phyloP scores from a whole-genome alignment of 2,888 invertebrate genomes.

The Ceraclea dissimilis region DNA sequence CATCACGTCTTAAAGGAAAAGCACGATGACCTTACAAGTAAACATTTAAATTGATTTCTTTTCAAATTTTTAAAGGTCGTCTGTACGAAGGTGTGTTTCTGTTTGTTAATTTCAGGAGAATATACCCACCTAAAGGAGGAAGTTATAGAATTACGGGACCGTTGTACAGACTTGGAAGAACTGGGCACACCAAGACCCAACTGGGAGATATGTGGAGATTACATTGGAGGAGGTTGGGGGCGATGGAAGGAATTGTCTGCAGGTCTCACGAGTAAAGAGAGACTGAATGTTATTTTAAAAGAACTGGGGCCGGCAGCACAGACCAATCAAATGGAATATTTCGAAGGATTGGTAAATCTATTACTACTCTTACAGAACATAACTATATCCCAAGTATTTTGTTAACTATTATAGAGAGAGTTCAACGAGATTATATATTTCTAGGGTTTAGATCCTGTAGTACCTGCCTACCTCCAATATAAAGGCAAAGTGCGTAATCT shows the following conservation, averaged over 20 bases:
- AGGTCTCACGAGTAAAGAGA: slow-evolving; percentile 40
- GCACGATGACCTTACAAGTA: slow-evolving; percentile 27
- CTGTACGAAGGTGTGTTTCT: too few species aligned
- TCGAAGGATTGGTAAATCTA: slow-evolving; percentile 45
- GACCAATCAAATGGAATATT: slow-evolving; percentile 41
- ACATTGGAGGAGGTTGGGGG: slow-evolving; percentile 44
- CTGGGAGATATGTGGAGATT: slow-evolving; percentile 46
- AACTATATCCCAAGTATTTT: too few species aligned
- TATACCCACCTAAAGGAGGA: slow-evolving; percentile 34
- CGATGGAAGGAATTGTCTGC: slow-evolving; percentile 44
- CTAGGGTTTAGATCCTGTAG: slow-evolving; percentile 40
- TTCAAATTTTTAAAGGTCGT: too few species aligned
- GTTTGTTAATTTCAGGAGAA: slow-evolving; percentile 7
- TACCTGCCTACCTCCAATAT: slow-evolving; percentile 42
- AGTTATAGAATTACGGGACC: slow-evolving; percentile 38
- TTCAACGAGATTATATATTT: slow-evolving; percentile 1
- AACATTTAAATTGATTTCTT: neutral
- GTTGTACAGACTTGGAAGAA: slow-evolving; percentile 40
- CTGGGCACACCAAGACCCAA: slow-evolving; percentile 45
- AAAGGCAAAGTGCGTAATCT: slow-evolving; percentile 44
- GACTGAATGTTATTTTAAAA: slow-evolving; percentile 39
- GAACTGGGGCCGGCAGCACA: slow-evolving; percentile 46
- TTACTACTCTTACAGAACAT: too few species aligned
- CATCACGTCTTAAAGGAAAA: slow-evolving; percentile 31
- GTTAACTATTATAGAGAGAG: too few species aligned